These are phyloP conservation scores for Boulengeromyrus knoepffleri DNA, from an alignment of 2,113 vertebrate genomes.

Conservation along the genomic window DNA sequence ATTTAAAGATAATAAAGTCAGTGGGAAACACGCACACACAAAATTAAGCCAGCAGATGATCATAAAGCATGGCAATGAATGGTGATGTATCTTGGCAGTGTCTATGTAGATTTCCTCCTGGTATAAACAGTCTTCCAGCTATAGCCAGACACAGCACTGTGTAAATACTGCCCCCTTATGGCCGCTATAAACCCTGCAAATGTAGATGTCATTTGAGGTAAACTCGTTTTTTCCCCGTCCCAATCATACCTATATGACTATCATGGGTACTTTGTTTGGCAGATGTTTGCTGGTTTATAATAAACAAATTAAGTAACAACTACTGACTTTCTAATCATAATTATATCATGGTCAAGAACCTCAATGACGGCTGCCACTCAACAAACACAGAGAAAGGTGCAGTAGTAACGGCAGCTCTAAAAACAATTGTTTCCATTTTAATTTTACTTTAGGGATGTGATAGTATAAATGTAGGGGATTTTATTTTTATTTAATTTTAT, in stretches of 20 bases:
- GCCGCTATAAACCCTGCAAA: background rate
- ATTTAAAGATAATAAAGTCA: slow-evolving; percentile 6
- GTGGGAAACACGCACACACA: slow-evolving; percentile 1
- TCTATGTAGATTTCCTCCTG: background rate
- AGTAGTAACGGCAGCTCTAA: background rate
- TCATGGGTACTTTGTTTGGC: background rate
- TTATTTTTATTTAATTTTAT: background rate
- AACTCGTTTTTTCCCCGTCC: background rate
- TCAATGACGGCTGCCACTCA: background rate
- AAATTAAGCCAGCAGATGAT: slow-evolving; percentile 1
- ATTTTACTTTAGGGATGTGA: background rate
- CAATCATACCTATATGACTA: background rate
- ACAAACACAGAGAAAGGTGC: background rate
- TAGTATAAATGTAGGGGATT: background rate
- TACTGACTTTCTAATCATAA: background rate
- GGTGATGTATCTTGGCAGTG: background rate
- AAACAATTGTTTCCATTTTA: background rate
- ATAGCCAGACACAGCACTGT: background rate
- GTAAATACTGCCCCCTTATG: slow-evolving; percentile 12
- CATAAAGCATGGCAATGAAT: slow-evolving; percentile 1
- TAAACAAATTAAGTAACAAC: background rate
- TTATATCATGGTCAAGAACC: background rate
- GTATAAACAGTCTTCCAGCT: background rate
- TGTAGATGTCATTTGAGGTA: background rate
- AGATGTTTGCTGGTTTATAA: background rate